A percentile compares a stretch with the other conserved stretches of the same genome.
Evolutionary conservation across 2,113 vertebrate species (phyloP).

Genomic region (Gobius niger): DNA sequence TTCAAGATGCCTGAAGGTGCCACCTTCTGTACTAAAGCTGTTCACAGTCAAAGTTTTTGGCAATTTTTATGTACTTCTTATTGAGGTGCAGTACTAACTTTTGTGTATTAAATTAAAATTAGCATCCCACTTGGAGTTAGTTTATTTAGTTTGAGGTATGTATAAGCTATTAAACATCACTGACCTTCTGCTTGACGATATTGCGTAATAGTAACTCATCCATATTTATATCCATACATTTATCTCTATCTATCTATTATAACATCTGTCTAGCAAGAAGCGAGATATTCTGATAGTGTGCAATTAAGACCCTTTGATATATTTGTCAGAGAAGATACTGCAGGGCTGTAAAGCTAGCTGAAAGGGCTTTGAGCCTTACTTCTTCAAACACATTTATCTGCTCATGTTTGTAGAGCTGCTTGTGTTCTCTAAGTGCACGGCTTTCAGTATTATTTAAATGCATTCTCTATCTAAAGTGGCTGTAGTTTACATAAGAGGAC

Average conservation of each 20-base stretch:
- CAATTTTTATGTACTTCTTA: background rate
- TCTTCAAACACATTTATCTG: conserved; percentile 64
- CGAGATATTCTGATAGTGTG: conserved; percentile 54
- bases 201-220: background rate
- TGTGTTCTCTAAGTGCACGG: conserved; percentile 42
- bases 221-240: conserved; percentile 30
- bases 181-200: background rate
- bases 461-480: conserved; percentile 16
- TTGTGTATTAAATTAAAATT: too few relatives aligned
- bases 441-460: conserved; percentile 47
- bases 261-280: conserved; percentile 31
- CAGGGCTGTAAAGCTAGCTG: conserved; percentile 45
- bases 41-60: too few relatives aligned
- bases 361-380: conserved; percentile 35
- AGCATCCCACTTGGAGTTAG: too few relatives aligned
- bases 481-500: conserved; percentile 31
- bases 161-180: background rate
- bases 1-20: too few relatives aligned
- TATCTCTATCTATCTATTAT: conserved; percentile 52
- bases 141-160: background rate
- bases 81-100: background rate
- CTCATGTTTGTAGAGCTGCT: conserved; percentile 60
- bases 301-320: conserved; percentile 55
- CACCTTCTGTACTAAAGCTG: background rate
- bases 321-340: conserved; percentile 50